Base-by-base conservation (phyloP, 2,113 vertebrate species). In the Podiceps cristatus region DNA sequence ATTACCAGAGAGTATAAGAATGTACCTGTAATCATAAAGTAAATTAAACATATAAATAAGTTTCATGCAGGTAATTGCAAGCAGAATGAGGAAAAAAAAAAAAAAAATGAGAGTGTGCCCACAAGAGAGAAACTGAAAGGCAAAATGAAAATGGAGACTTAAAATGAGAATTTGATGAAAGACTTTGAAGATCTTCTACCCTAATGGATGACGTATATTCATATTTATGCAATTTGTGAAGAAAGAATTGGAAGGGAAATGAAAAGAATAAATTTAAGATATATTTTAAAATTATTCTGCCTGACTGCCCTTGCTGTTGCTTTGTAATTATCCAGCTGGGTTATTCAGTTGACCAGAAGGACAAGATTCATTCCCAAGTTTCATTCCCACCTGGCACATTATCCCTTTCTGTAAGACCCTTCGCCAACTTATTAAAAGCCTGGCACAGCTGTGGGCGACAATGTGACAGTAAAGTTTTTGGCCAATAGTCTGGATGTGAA, bases 231-330 rank as follows among this genome's bases (percentile, higher is more conserved):
- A 95, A 94, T 95, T 91, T 2, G 11, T 84, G 71, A 79, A 82
- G 53, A 82, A 90, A 74, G 15, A 90, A 94, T 59, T 86, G 45
- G 55, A 92, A 96, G 49, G 24, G 5, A 95, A 97, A 94, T 90
- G 35, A 97, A 97, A 97, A 90, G 52, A 96, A 96, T 92, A 96
- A 55, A 96, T 96, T 93, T 93, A 84, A 86, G 35, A 78, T 88
- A 88, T 73, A 86, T 40, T 62, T 76, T 62, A 8, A 77, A 85
- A 31, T 80, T 88, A 45, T 60, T 90, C 87, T 72, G 33, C 49
- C 14, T 83, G 28, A 62, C 68, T 76, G 37, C 23, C 17, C 87
- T 96, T 93, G 55, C 11, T 79, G 40, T 31, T 87, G 14, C 50
- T 93, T 60, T 95, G 17, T 69, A 88, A 96, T 96, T 90, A 76